Percentiles rank a stretch among this genome's conserved stretches.
Evolutionary conservation across 1,140 invertebrate genomes (phyloP).

Genomic region (Penaeus vannamei): DNA sequence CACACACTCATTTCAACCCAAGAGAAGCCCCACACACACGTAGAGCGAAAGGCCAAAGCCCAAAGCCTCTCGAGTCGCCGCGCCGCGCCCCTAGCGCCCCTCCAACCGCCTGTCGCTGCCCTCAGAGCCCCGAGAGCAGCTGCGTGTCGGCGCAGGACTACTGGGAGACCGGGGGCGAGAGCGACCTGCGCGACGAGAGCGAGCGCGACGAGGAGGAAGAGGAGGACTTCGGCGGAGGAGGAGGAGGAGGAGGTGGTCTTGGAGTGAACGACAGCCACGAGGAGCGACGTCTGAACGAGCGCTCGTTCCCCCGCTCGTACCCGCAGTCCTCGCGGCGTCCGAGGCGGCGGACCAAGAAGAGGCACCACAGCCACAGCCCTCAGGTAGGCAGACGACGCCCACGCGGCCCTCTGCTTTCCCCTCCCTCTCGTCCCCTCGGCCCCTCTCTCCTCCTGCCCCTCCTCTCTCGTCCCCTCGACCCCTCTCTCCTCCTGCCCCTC

Average conservation of each 20-base stretch:
- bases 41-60: too few species aligned
- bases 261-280: conserved; percentile 39
- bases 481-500: too few species aligned
- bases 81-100: too few species aligned
- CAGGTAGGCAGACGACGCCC: conserved; percentile 20
- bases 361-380: conserved; percentile 51
- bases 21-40: too few species aligned
- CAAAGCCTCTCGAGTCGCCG: too few species aligned
- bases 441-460: too few species aligned
- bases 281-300: conserved; percentile 44
- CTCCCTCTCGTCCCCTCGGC: too few species aligned
- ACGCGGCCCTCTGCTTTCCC: too few species aligned
- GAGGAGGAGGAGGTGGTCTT: not conserved
- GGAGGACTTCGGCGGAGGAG: not conserved
- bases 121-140: conserved; percentile 51
- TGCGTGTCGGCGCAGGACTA: conserved; percentile 53
- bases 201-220: too few species aligned
- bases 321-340: conserved; percentile 46
- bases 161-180: conserved; percentile 58
- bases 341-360: conserved; percentile 50
- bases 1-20: too few species aligned
- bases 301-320: conserved; percentile 41
- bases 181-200: conserved; percentile 9
- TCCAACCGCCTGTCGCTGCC: too few species aligned
- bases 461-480: too few species aligned